Base-by-base conservation (phyloP, 2,888 invertebrate genomes). In the Melipona bicolor region DNA sequence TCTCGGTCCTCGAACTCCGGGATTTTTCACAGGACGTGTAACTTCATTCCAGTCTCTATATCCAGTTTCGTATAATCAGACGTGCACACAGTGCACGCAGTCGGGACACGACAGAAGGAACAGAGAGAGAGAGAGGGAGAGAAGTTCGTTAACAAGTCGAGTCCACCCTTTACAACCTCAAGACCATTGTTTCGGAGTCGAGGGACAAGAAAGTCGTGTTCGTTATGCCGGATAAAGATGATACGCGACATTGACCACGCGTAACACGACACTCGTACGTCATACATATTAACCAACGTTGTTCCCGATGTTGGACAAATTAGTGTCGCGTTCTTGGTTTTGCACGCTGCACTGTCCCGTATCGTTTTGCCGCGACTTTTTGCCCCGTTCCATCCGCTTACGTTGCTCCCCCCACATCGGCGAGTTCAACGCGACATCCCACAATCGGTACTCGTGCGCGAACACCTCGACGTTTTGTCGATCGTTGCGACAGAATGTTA, bases 131-230 rank as follows among this genome's bases (percentile, higher is more conserved):
- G 21, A 54, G 54, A 56, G 56, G 13, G n/a, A 13, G 74, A 71
- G 79, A 81, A 81, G 81, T 84, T 87, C 84, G 89, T 90, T 90
- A 90, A 87, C 86, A 87, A 90, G 85, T 86, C 85, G 79, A 86
- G 87, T 71, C 84, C 84, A 80, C 81, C 90, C 90, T 85, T 88
- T 88, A 90, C 90, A 90, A 87, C 78, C 87, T 89, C 78, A 84
- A 85, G 90, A 87, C 89, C 85, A 88, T 90, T 90, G 90, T 90
- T 86, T 84, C 87, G 81, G 67, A 81, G 85, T 83, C 83, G 72
- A 75, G 61, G 87, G 79, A 82, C 90, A 90, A 90, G 90, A 90
- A 90, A 89, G 81, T 81, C 89, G 78, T 90, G 89, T 89, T 87
- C 87, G 84, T 87, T 88, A 88, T 84, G 89, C 81, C 79, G 74